These are phyloP conservation scores for Anthrax anthrax DNA, from an alignment of 2,888 invertebrate genomes.

Conservation along the genomic window DNA sequence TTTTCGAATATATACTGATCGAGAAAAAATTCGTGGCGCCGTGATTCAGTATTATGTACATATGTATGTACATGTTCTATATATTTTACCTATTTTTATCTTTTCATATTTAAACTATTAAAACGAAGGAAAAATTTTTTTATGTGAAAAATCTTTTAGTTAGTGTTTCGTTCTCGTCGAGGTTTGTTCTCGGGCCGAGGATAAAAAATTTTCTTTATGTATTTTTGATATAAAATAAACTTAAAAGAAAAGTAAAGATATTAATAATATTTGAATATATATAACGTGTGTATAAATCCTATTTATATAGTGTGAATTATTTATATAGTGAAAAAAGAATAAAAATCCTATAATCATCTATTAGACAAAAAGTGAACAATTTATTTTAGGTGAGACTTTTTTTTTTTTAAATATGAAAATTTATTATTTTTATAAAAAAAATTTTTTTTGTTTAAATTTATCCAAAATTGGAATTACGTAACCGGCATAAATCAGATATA, in stretches of 20 bases:
- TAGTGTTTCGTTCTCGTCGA: constrained; percentile 35
- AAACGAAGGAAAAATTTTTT: neutral
- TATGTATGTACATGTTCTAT: too few species aligned
- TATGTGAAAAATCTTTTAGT: constrained; percentile 19
- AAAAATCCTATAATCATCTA: neutral
- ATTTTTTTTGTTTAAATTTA: too few species aligned
- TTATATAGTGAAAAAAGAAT: neutral
- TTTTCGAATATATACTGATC: too few species aligned
- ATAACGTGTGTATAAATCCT: too few species aligned
- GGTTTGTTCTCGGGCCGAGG: constrained; percentile 32
- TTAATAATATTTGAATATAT: neutral
- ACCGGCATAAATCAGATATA: too few species aligned
- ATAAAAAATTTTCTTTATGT: neutral
- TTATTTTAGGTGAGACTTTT: neutral
- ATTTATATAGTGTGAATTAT: neutral
- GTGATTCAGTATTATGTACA: too few species aligned
- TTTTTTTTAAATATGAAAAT: neutral
- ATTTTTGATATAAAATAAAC: neutral
- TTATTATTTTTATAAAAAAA: too few species aligned
- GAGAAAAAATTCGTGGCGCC: too few species aligned
- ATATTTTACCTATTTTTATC: too few species aligned
- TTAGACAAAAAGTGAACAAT: too few species aligned
- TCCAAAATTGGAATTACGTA: too few species aligned
- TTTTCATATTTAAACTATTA: too few species aligned
- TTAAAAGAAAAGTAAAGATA: neutral